These are phyloP conservation scores for Cephus spinipes DNA, from an alignment of 2,888 invertebrate species.

Conservation along the genomic window DNA sequence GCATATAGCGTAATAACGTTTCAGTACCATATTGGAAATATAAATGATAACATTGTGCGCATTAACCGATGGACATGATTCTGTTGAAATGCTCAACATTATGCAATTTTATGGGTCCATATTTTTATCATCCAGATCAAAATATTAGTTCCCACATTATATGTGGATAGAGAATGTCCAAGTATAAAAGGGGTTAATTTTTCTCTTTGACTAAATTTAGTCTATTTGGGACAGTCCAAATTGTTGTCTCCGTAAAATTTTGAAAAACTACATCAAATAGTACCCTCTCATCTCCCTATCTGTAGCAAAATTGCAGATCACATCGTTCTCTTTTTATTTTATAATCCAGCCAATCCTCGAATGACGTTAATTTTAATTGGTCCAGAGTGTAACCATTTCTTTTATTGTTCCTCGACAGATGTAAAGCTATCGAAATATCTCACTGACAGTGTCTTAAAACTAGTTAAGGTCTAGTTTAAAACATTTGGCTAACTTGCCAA, in stretches of 20 bases:
- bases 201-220: constrained; percentile 31
- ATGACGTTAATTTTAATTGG: constrained; percentile 28
- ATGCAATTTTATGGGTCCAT: not conserved
- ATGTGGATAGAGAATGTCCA: constrained; percentile 33
- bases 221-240: constrained; percentile 11
- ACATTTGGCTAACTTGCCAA: not conserved
- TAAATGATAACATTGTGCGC: constrained; percentile 16
- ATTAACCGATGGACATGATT: constrained; percentile 1
- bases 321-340: not conserved
- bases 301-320: not conserved
- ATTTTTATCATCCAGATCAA: not conserved
- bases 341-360: constrained; percentile 8
- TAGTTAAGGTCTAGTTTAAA: constrained; percentile 4
- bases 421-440: constrained; percentile 49
- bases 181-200: constrained; percentile 34
- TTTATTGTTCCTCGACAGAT: constrained; percentile 11
- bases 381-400: constrained; percentile 23
- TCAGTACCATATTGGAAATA: not conserved
- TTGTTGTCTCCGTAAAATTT: constrained; percentile 15
- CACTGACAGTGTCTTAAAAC: constrained; percentile 47
- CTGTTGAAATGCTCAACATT: not conserved
- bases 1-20: constrained; percentile 3
- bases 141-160: constrained; percentile 26
- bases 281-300: not conserved
- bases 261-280: constrained; percentile 5